Evolutionary conservation across 1,140 invertebrate species (phyloP).

Genomic region (Papilio machaon): DNA sequence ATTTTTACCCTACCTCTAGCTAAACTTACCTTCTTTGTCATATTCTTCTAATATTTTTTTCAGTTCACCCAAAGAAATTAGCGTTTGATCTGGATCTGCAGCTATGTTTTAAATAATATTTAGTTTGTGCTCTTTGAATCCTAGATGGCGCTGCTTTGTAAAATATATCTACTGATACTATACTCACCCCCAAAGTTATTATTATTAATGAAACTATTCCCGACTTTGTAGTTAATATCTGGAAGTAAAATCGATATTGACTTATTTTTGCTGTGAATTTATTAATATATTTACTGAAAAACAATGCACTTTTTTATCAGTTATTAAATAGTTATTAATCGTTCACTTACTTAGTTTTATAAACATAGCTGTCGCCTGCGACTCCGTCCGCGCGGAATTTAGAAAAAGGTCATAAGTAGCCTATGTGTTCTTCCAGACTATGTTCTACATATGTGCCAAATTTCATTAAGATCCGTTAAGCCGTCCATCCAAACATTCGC

Average conservation of each 20-base stretch:
- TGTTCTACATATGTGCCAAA: too few relatives aligned
- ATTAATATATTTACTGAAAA: not conserved
- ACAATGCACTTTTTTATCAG: not conserved
- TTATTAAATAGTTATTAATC: not conserved
- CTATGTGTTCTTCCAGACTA: too few relatives aligned
- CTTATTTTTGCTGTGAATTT: not conserved
- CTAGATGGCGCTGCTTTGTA: not conserved
- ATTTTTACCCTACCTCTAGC: not conserved
- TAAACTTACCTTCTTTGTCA: constrained; percentile 46
- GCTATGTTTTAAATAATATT: not conserved
- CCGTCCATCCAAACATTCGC: too few relatives aligned
- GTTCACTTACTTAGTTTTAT: not conserved
- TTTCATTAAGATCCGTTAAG: too few relatives aligned
- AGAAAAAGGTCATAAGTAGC: too few relatives aligned
- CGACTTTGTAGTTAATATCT: not conserved
- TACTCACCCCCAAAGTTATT: not conserved
- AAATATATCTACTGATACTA: not conserved
- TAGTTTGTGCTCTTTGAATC: not conserved
- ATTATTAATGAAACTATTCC: not conserved
- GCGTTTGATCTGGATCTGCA: constrained; percentile 43
- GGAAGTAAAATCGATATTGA: not conserved
- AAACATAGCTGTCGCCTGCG: not conserved
- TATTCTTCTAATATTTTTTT: constrained; percentile 53
- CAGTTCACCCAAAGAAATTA: constrained; percentile 57
- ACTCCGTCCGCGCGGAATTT: too few relatives aligned